Evolutionary conservation across 2,888 invertebrate species (phyloP).

Genomic region (Lepidocyrtoides sp.): DNA sequence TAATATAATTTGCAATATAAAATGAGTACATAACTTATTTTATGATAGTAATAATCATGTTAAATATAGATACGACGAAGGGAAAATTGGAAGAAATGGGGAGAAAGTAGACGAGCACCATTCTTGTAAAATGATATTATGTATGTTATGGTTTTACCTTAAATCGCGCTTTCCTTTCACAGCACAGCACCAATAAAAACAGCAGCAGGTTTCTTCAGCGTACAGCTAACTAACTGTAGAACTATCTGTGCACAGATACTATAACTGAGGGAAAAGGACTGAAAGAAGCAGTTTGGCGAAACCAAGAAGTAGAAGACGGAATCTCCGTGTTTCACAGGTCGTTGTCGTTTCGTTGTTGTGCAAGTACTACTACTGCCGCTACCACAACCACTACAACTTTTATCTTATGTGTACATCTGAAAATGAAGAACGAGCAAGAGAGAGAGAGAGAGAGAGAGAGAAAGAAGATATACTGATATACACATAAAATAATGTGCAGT

Average conservation of each 20-base stretch:
- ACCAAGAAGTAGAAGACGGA: too few species aligned
- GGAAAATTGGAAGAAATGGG: slow-evolving; percentile 33
- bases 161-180: slow-evolving; percentile 28
- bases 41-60: too few species aligned
- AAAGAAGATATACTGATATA: too few species aligned
- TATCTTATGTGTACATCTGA: slow-evolving; percentile 45
- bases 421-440: slow-evolving; percentile 43
- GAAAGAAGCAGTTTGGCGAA: slow-evolving; percentile 53
- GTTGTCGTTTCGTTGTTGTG: slow-evolving; percentile 61
- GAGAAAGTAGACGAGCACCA: slow-evolving; percentile 17
- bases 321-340: slow-evolving; percentile 56
- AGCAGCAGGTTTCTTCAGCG: slow-evolving; percentile 60
- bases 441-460: too few species aligned
- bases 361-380: slow-evolving; percentile 52
- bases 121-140: slow-evolving; percentile 20
- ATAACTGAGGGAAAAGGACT: background rate
- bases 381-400: slow-evolving; percentile 70
- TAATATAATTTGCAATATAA: too few species aligned
- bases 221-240: slow-evolving; percentile 16
- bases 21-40: too few species aligned
- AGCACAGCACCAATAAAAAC: background rate
- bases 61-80: too few species aligned
- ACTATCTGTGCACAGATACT: slow-evolving; percentile 16
- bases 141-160: slow-evolving; percentile 56
- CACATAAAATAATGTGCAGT: background rate